Base-by-base conservation (phyloP, 1,140 invertebrate genomes). In the Drosophila grimshawi region DNA sequence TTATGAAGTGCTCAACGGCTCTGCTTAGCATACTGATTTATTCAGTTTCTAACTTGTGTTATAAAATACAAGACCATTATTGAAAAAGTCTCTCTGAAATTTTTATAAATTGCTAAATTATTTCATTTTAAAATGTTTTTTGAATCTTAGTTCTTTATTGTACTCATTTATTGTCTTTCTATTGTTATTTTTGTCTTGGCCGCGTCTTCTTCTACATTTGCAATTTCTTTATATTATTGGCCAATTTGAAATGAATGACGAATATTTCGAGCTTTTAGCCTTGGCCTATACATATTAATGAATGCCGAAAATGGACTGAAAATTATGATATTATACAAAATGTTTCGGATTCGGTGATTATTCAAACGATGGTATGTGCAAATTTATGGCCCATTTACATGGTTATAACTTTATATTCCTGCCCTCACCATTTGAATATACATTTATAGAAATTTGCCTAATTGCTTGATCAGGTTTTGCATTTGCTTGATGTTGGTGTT, bases 261-360 rank as follows among this genome's bases (percentile, higher is more conserved):
- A 33, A 46, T 56, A 41, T 53, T 59, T 27, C 5, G 7, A n/a
- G 19, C 19, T 53, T 52, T 53, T 37, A 66, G 39, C 56, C 55
- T 43, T 57, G 68, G 27, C 69, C 53, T 11, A 35, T 8, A 35
- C 68, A 57, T 51, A 65, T 55, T 69, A 30, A 69, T 69, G 46
- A 43, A 29, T 29, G 10, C 5, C 35, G 2, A 19, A 33, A 39
- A 11, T 30, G 35, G n/a, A 27, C 37, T 45, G 35, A 32, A 53
- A 35, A 48, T 37, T 48, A 48, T 11, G 32, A 33, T 8, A 19
- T 60, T 45, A 49, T 30, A 46, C 32, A 33, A 29, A 49, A 41
- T 39, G 8, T 57, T 19, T 49, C 3, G 43, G 5, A 3, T n/a
- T 7, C 19, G 19, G 1, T 19, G 19, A 19, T 35, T 35, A 46